phyloP scores from a whole-genome alignment of 2,888 invertebrate species.

The Cryptocephalus moraei region DNA sequence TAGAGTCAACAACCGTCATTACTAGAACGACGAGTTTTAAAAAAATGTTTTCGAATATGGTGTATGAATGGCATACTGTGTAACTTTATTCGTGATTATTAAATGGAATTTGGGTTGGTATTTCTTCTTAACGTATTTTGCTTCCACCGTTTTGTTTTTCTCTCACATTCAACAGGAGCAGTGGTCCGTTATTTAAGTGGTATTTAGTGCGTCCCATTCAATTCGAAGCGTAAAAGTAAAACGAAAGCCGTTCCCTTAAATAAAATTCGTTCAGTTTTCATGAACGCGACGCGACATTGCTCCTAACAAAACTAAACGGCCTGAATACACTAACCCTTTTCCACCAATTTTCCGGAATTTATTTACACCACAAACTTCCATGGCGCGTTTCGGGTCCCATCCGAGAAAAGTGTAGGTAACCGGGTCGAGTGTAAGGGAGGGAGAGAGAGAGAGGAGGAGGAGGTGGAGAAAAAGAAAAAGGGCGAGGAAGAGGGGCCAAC shows the following conservation, averaged over 20 bases:
- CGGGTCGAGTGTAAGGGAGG: background rate
- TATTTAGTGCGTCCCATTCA: background rate
- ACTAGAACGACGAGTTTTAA: too few species aligned
- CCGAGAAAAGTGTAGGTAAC: background rate
- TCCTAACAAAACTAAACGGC: constrained; percentile 7
- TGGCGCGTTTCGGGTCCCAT: constrained; percentile 1
- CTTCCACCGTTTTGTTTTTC: too few species aligned
- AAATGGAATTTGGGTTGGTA: too few species aligned
- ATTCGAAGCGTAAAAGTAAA: constrained; percentile 6
- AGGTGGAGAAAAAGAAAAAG: background rate
- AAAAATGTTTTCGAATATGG: too few species aligned
- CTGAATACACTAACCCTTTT: constrained; percentile 4
- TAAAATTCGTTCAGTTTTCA: constrained; percentile 10
- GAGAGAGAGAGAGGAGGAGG: background rate
- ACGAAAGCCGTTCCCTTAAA: constrained; percentile 9
- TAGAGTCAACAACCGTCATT: too few species aligned
- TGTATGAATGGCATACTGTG: too few species aligned
- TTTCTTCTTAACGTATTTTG: too few species aligned
- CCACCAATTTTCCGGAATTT: constrained; percentile 9
- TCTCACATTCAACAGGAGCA: too few species aligned
- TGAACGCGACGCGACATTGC: constrained; percentile 6
- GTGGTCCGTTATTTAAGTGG: too few species aligned
- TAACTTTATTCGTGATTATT: too few species aligned
- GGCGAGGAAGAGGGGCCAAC: background rate
- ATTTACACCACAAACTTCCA: constrained; percentile 7